phyloP scores from a whole-genome alignment of 2,113 vertebrate genomes.

The Dascyllus trimaculatus region DNA sequence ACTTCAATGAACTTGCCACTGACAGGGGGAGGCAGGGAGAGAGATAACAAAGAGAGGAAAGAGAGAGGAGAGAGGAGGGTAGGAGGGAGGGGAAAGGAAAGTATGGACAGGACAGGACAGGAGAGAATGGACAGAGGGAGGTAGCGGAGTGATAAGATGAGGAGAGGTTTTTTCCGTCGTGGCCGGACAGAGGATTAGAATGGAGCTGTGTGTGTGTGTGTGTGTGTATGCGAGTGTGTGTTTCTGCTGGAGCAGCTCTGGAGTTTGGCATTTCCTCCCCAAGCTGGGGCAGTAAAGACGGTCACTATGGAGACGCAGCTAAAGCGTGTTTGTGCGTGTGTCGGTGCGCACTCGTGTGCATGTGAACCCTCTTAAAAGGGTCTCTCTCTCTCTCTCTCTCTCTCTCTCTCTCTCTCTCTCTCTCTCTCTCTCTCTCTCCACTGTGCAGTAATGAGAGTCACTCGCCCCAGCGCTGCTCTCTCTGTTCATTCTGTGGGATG shows the following conservation, averaged over 20 bases:
- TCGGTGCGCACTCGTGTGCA: slow-evolving; percentile 34
- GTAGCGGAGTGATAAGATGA: slow-evolving; percentile 50
- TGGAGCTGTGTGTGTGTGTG: slow-evolving; percentile 21
- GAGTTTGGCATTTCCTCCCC: slow-evolving; percentile 75
- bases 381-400: slow-evolving; percentile 27
- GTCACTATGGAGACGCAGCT: slow-evolving; percentile 76
- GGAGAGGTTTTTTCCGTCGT: slow-evolving; percentile 30
- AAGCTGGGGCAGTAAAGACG: slow-evolving; percentile 44
- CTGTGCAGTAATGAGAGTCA: slow-evolving; percentile 54
- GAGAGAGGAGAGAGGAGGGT: neutral
- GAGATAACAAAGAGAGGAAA: neutral
- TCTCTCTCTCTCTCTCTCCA: slow-evolving; percentile 12
- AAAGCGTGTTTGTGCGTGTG: slow-evolving; percentile 60
- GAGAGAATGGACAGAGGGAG: slow-evolving; percentile 27
- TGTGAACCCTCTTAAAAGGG: slow-evolving; percentile 56
- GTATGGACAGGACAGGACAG: slow-evolving; percentile 14
- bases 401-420: slow-evolving; percentile 20
- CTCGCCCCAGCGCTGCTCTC: slow-evolving; percentile 11
- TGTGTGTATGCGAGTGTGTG: slow-evolving; percentile 17
- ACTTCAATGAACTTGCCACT: slow-evolving; percentile 62
- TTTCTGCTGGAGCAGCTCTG: slow-evolving; percentile 19
- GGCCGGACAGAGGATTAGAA: slow-evolving; percentile 45
- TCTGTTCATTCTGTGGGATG: slow-evolving; percentile 31
- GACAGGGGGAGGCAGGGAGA: slow-evolving; percentile 13
- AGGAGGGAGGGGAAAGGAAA: neutral